Percentiles rank a stretch among this genome's conserved stretches.
These are phyloP conservation scores for Pherbina coryleti DNA, from an alignment of 2,888 invertebrate genomes.

Conservation along the genomic window DNA sequence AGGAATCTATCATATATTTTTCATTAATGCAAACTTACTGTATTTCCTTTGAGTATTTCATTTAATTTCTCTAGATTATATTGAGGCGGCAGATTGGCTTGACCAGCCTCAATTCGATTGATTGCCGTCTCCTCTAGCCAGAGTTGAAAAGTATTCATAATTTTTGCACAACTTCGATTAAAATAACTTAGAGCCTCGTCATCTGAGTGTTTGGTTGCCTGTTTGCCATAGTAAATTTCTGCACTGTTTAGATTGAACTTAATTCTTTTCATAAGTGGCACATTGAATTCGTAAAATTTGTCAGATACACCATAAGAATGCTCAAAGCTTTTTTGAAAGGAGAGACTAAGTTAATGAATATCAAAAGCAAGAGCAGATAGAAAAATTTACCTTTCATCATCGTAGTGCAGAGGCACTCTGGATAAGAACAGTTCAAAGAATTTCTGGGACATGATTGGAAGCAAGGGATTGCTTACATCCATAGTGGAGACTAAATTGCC, in stretches of 20 bases:
- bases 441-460: slow-evolving; percentile 81
- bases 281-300: slow-evolving; percentile 81
- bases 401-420: slow-evolving; percentile 71
- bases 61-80: slow-evolving; percentile 78
- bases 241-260: slow-evolving; percentile 78
- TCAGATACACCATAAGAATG: slow-evolving; percentile 75
- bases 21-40: slow-evolving; percentile 64
- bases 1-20: no score
- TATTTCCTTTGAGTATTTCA: slow-evolving; percentile 74
- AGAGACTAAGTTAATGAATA: neutral
- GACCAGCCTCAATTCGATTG: slow-evolving; percentile 72
- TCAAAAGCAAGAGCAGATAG: neutral
- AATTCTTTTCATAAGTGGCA: slow-evolving; percentile 78
- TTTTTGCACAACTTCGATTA: slow-evolving; percentile 66
- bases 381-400: slow-evolving; percentile 54
- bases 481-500: slow-evolving; percentile 80
- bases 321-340: slow-evolving; percentile 53
- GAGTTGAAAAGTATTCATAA: slow-evolving; percentile 76
- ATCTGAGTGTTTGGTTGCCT: slow-evolving; percentile 69
- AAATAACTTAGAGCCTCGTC: slow-evolving; percentile 63
- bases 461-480: slow-evolving; percentile 76
- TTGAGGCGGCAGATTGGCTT: slow-evolving; percentile 76
- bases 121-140: slow-evolving; percentile 86
- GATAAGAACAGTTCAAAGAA: slow-evolving; percentile 81
- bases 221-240: slow-evolving; percentile 72